These are phyloP conservation scores for Lepidotrigona ventralis DNA, from an alignment of 1,140 invertebrate genomes.

Conservation along the genomic window DNA sequence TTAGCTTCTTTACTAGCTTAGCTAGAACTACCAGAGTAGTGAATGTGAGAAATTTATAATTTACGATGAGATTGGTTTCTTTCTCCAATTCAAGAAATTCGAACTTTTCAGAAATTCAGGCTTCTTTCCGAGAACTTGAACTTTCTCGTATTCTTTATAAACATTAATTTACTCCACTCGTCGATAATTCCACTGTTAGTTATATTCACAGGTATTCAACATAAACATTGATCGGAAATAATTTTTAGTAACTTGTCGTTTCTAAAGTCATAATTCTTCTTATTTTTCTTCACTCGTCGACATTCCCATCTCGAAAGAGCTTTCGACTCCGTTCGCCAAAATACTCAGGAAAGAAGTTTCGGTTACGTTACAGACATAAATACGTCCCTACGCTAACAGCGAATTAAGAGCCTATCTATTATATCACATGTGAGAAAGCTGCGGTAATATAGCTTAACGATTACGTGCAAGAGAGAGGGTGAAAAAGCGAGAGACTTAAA, in stretches of 20 bases:
- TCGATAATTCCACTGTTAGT: too few relatives aligned
- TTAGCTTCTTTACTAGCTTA: too few relatives aligned
- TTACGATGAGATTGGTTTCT: too few relatives aligned
- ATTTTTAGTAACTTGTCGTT: not conserved
- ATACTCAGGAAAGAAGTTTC: not conserved
- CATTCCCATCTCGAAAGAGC: not conserved
- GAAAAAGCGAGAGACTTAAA: conserved; percentile 2
- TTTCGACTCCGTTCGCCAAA: not conserved
- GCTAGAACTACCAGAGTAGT: too few relatives aligned
- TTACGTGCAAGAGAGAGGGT: conserved; percentile 48
- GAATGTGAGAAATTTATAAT: too few relatives aligned
- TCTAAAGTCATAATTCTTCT: not conserved
- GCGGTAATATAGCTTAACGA: conserved; percentile 49
- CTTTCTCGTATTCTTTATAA: too few relatives aligned
- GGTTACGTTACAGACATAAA: conserved; percentile 43
- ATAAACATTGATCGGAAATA: too few relatives aligned
- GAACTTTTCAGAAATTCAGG: too few relatives aligned
- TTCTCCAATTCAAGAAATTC: too few relatives aligned
- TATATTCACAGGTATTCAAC: too few relatives aligned
- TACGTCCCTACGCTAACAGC: conserved; percentile 40
- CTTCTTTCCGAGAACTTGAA: too few relatives aligned
- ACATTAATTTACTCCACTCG: too few relatives aligned
- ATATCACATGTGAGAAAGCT: conserved; percentile 65
- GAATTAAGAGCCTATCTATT: conserved; percentile 52
- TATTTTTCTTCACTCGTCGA: not conserved